Conservation (phyloP, 2,113 vertebrate genomes). For the Neotragus pygmaeus region DNA sequence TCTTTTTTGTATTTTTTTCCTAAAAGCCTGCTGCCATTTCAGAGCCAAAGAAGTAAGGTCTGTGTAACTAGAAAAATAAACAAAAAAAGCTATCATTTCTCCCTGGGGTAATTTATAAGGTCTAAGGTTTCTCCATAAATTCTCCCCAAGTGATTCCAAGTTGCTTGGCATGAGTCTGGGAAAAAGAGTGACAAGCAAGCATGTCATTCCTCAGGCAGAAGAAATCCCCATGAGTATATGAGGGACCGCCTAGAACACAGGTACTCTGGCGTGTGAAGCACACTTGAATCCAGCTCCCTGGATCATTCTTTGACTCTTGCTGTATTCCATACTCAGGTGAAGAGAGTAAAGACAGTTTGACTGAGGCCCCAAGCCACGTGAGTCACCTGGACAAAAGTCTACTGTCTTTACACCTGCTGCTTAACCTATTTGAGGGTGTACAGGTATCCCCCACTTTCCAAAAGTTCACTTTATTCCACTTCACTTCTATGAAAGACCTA, state of each 20-base stretch:
- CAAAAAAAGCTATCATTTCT: constrained; percentile 18
- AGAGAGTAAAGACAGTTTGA: neutral
- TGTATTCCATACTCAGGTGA: neutral
- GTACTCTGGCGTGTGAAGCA: neutral
- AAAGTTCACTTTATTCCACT: neutral
- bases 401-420: neutral
- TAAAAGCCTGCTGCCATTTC: constrained; percentile 46
- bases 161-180: constrained; percentile 13
- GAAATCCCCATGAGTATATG: neutral
- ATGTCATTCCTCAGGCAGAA: constrained; percentile 10
- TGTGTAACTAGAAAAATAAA: constrained; percentile 42
- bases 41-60: constrained; percentile 49
- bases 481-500: neutral
- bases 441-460: neutral
- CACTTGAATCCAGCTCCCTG: neutral
- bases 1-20: constrained; percentile 43
- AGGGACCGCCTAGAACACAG: constrained; percentile 8
- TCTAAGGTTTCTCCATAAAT: constrained; percentile 47
- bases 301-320: neutral
- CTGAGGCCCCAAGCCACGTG: neutral
- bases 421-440: neutral
- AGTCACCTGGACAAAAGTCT: neutral
- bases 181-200: neutral
- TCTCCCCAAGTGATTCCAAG: constrained; percentile 16
- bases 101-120: constrained; percentile 41